Percentiles rank a stretch among this genome's conserved stretches.
phyloP scores from a whole-genome alignment of 2,797 vertebrate genomes.

The Chaetodon trifasciatus region DNA sequence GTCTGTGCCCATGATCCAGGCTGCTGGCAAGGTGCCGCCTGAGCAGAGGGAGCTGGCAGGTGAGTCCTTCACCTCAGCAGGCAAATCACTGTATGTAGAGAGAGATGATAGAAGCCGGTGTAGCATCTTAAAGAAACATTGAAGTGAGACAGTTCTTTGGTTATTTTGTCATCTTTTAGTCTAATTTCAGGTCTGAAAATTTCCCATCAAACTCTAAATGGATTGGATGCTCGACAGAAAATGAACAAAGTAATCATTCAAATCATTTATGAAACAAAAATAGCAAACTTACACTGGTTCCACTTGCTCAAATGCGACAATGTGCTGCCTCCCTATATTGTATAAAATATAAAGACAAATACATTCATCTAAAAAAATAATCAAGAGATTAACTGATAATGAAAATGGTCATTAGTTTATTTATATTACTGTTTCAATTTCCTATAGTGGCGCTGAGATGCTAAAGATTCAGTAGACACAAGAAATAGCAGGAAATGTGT shows the following conservation, averaged over 20 bases:
- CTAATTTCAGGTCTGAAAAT: background rate
- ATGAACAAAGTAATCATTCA: background rate
- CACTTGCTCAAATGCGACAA: background rate
- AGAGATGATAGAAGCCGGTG: fast-evolving
- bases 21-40: slow-evolving; percentile 92
- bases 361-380: too few relatives aligned
- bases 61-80: slow-evolving; percentile 55
- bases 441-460: background rate
- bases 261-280: background rate
- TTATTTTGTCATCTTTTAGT: background rate
- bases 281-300: background rate
- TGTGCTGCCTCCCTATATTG: background rate
- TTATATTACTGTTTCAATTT: background rate
- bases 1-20: slow-evolving; percentile 98
- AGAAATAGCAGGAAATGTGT: background rate
- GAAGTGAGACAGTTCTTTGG: background rate
- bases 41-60: slow-evolving; percentile 97
- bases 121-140: background rate
- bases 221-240: background rate
- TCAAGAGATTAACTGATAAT: too few relatives aligned
- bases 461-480: too few relatives aligned
- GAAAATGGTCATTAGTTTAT: background rate
- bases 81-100: background rate
- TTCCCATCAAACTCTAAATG: background rate
- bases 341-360: background rate